Evolutionary conservation across 2,888 invertebrate species (phyloP).

Genomic region (Diploptera punctata): DNA sequence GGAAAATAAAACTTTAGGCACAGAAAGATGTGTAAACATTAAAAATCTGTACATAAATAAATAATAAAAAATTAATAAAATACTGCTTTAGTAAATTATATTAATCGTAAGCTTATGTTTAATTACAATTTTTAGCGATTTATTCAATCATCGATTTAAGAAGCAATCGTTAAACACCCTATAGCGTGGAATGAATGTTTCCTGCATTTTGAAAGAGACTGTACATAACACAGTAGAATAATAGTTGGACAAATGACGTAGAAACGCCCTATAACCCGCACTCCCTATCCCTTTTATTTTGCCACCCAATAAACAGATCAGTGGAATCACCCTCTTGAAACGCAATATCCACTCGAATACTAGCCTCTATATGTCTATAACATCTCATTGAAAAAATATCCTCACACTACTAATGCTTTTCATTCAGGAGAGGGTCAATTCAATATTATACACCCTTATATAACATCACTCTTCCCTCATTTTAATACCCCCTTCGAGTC

Average conservation of each 20-base stretch:
- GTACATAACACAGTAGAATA: background rate
- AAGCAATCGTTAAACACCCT: too few species aligned
- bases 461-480: background rate
- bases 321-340: slow-evolving; percentile 21
- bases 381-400: background rate
- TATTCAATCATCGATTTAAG: too few species aligned
- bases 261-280: background rate
- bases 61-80: too few species aligned
- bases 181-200: too few species aligned
- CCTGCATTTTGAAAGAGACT: background rate
- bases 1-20: too few species aligned
- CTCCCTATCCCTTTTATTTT: slow-evolving; percentile 22
- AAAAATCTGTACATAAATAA: too few species aligned
- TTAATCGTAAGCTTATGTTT: too few species aligned
- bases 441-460: slow-evolving; percentile 2
- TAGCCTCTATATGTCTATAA: background rate
- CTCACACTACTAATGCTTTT: background rate
- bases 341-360: slow-evolving; percentile 8
- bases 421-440: slow-evolving; percentile 3
- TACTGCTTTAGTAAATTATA: too few species aligned
- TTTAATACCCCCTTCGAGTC: slow-evolving; percentile 18
- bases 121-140: too few species aligned
- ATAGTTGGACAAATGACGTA: slow-evolving; percentile 14
- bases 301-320: slow-evolving; percentile 28
- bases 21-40: too few species aligned